Base-by-base conservation (phyloP, 2,888 invertebrate genomes). In the Molanna angustata region DNA sequence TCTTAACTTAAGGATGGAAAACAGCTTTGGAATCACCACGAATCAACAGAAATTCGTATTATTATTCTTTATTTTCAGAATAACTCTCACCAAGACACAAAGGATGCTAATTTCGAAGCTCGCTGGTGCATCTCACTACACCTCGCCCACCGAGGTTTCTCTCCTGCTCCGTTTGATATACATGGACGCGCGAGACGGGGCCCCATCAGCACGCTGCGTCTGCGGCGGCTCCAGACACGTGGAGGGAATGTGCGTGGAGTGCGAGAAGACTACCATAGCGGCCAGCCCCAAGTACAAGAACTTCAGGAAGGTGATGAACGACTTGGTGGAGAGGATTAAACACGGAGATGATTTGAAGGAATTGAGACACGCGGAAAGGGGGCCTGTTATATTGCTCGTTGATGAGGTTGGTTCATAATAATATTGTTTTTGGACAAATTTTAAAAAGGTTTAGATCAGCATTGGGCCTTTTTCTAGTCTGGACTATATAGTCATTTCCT, bases 341-440 rank as follows among this genome's bases (percentile, higher is more conserved):
- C 70, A 72, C 35, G 62, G 65, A 19, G 70, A 70, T 2, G 70
- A 72, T 39, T 72, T 73, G 68, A 62, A 66, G 1, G 61, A 53
- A 0, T 62, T 80, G 57, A 72, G 69, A 62, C 67, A 68, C 42
- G 73, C 76, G 1, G 76, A 72, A 54, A 69, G 83, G 43, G 74
- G 82, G 68, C 82, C 84, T 1, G 74, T 86, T 41, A 74, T 87
- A 61, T 67, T 87, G 56, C 80, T 86, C 60, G 69, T 86, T n/a
- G 86, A 86, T 69, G 85, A 86, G 70, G 86, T 85, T 68, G 61
- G 54, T 32, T 4, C n/a, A n/a, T n/a, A n/a, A n/a, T n/a, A n/a
- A n/a, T n/a, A n/a, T n/a, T n/a, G n/a, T n/a, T n/a, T n/a, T n/a
- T n/a, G n/a, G n/a, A n/a, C n/a, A n/a, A n/a, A n/a, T n/a, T n/a